A percentile compares a stretch with the other conserved stretches of the same genome.
phyloP scores from a whole-genome alignment of 2,113 vertebrate genomes.

The Piprites chloris region DNA sequence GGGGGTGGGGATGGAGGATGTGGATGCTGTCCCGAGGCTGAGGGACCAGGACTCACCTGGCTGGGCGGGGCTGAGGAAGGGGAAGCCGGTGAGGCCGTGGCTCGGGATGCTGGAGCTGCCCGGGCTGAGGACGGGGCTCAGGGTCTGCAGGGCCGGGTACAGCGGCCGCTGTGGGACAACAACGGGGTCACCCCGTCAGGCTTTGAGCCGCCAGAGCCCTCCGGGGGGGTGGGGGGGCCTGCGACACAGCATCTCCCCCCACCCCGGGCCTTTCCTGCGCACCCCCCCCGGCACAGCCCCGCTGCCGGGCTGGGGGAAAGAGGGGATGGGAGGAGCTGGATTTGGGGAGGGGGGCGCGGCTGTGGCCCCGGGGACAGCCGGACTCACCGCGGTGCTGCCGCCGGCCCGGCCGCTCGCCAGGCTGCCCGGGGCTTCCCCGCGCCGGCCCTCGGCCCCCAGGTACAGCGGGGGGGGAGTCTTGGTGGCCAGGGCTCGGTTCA shows the following conservation, averaged over 20 bases:
- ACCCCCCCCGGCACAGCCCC: not conserved
- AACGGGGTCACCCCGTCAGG: not conserved
- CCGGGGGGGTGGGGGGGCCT: too few species aligned
- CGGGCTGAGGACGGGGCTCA: conserved; percentile 74
- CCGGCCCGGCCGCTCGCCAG: conserved; percentile 57
- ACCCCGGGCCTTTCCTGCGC: rapidly evolving
- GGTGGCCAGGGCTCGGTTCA: conserved; percentile 77
- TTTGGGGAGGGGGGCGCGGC: not conserved
- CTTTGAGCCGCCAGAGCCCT: not conserved
- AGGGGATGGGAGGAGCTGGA: not conserved
- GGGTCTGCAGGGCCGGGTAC: conserved; percentile 79
- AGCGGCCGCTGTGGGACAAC: conserved; percentile 75
- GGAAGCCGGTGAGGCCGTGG: conserved; percentile 73
- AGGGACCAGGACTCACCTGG: conserved; percentile 67
- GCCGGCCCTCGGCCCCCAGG: conserved; percentile 73
- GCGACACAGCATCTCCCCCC: not conserved
- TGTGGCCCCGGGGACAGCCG: rapidly evolving
- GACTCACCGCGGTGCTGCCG: conserved; percentile 74
- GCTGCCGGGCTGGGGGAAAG: not conserved
- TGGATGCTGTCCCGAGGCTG: rapidly evolving
- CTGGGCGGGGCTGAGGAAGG: conserved; percentile 68
- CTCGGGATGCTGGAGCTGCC: conserved; percentile 71
- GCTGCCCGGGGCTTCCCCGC: conserved; percentile 66
- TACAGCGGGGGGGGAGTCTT: conserved; percentile 80
- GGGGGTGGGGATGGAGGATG: too few species aligned